Base-by-base conservation (phyloP, 2,113 vertebrate species). In the Apteryx owenii region DNA sequence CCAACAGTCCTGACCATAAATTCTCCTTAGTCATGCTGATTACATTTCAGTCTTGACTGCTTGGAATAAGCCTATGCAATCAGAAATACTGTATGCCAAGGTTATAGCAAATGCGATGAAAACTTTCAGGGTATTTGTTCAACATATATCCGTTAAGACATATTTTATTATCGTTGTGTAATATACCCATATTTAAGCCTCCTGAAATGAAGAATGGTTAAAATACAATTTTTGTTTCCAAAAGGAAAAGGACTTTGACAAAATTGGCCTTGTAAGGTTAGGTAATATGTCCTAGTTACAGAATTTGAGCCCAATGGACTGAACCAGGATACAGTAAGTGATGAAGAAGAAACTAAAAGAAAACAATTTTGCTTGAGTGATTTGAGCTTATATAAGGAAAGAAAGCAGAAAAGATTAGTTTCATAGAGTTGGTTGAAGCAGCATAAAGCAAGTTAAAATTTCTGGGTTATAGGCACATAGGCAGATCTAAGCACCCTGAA, bases 281-380 rank as follows among this genome's bases (percentile, higher is more conserved):
- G 83, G 36, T 51, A 51, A 33, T 51, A 42, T 53, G 26, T 93
- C 11, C 80, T 85, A 12, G 28, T 56, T 78, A 23, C 5, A 48
- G 61, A 79, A 69, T 12, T 20, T 31, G 53, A 44, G 10, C 18
- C 53, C 3, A 73, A 25, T n/a, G 66, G 56, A 31, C 38, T 86
- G 75, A 61, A 89, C 75, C 38, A 69, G 53, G 84, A 85, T 70
- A 80, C 7, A 62, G n/a, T 61, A 89, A 91, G 53, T 80, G 66
- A 69, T n/a, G 44, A 89, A 91, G 38, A 69, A 61, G 36, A 89
- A 95, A 91, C 48, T 61, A 69, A 81, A 93, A 81, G 51, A 61
- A 92, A 92, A 94, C 53, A 46, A 64, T 95, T 97, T 93, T 82
- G 3, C 66, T 73, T 95, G 91, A 94, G 50, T 77, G 58, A 95